Evolutionary conservation across 2,113 vertebrate genomes (phyloP).

Genomic region (Cheilinus undulatus): DNA sequence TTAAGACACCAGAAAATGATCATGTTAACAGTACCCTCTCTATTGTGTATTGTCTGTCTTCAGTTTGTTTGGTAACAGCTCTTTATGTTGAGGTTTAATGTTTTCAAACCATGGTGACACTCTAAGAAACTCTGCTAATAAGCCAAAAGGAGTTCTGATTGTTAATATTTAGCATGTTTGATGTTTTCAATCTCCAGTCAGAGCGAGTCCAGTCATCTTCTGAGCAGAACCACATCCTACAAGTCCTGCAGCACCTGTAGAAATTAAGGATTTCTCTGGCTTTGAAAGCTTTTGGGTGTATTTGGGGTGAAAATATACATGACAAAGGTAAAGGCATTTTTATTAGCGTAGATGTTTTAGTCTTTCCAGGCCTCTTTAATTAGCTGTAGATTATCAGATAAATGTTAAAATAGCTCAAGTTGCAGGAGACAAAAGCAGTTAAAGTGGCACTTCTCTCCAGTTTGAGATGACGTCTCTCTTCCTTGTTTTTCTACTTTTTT

Average conservation of each 20-base stretch:
- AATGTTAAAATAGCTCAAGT: neutral
- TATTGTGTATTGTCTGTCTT: neutral
- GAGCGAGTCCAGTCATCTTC: too few species aligned
- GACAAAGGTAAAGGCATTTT: too few species aligned
- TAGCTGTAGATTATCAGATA: neutral
- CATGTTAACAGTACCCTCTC: neutral
- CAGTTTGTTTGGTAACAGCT: neutral
- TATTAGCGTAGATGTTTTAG: too few species aligned
- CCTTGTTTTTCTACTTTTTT: neutral
- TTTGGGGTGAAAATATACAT: too few species aligned
- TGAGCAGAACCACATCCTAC: too few species aligned
- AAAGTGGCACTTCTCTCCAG: neutral
- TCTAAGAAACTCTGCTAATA: conserved; percentile 49
- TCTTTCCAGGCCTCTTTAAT: neutral
- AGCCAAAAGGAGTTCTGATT: conserved; percentile 2
- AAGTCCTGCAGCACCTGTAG: too few species aligned
- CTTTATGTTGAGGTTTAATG: neutral
- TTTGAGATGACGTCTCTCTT: neutral
- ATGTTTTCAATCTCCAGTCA: too few species aligned
- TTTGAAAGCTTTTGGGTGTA: too few species aligned
- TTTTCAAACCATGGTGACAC: conserved; percentile 22
- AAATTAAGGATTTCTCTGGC: too few species aligned
- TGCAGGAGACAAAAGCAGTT: neutral
- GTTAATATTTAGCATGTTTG: too few species aligned
- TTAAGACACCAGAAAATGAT: conserved; percentile 6